Conservation (phyloP, 2,797 vertebrate genomes). For the Todus mexicanus region DNA sequence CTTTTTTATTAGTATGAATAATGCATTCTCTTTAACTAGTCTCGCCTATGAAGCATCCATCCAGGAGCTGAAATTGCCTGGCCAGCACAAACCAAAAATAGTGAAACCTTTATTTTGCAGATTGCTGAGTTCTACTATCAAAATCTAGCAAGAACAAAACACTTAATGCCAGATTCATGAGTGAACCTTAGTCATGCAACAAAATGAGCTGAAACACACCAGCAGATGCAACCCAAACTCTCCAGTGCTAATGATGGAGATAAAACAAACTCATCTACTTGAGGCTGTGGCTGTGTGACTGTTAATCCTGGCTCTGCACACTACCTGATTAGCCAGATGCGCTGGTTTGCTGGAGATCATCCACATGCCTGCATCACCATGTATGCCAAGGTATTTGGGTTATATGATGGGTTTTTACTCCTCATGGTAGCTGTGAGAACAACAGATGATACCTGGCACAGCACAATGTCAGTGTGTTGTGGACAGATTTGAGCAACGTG, state of each 20-base stretch:
- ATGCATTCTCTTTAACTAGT: neutral
- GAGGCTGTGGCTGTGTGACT: neutral
- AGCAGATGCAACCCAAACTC: neutral
- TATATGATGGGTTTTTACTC: neutral
- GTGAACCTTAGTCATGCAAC: neutral
- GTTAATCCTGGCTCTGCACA: neutral
- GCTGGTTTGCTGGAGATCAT: neutral
- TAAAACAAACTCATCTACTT: neutral
- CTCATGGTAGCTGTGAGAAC: neutral
- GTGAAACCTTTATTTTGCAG: neutral
- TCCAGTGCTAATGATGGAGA: neutral
- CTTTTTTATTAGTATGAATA: neutral
- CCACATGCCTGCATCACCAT: accelerated
- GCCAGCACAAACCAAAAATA: neutral
- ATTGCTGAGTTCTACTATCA: neutral
- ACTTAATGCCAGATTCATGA: neutral
- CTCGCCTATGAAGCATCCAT: neutral
- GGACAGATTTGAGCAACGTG: neutral
- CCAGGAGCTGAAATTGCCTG: neutral
- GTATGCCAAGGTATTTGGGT: neutral
- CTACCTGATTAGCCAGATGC: no score
- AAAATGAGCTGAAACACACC: neutral
- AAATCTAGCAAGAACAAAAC: neutral
- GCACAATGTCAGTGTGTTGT: neutral
- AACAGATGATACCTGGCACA: neutral